Conservation (phyloP, 2,113 vertebrate genomes). For the Catharus minimus region DNA sequence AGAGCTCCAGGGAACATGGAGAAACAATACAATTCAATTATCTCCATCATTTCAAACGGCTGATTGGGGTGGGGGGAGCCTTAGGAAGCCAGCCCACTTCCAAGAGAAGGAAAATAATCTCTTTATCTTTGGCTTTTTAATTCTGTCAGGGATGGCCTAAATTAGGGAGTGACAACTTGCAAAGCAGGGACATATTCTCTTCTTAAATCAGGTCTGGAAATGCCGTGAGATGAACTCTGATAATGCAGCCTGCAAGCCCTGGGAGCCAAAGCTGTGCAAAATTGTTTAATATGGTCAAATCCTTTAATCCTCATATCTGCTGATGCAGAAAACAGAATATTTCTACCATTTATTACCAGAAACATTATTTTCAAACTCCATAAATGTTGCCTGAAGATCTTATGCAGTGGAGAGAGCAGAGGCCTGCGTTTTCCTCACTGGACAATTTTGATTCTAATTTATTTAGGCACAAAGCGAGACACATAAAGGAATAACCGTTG, state of each 20-base stretch:
- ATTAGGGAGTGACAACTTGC: constrained; percentile 76
- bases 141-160: constrained; percentile 74
- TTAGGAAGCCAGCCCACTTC: constrained; percentile 60
- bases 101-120: constrained; percentile 64
- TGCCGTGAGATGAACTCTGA: constrained; percentile 73
- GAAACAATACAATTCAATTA: constrained; percentile 74
- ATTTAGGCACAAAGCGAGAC: constrained; percentile 64
- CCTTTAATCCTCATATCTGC: constrained; percentile 82
- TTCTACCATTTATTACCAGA: constrained; percentile 81
- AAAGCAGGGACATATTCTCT: constrained; percentile 72
- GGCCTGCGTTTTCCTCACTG: constrained; percentile 48
- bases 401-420: constrained; percentile 59
- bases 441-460: constrained; percentile 75
- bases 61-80: constrained; percentile 49
- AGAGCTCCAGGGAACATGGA: background rate
- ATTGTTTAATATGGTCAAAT: constrained; percentile 80
- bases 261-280: constrained; percentile 78
- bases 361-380: constrained; percentile 77
- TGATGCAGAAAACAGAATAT: constrained; percentile 81
- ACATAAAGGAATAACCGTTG: constrained; percentile 42
- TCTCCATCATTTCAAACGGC: constrained; percentile 68
- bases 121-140: constrained; percentile 63
- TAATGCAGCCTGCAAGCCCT: constrained; percentile 73
- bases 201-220: constrained; percentile 77
- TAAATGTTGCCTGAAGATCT: constrained; percentile 69